These are phyloP conservation scores for Gastrophryne carolinensis DNA, from an alignment of 2,797 vertebrate species.

Conservation along the genomic window DNA sequence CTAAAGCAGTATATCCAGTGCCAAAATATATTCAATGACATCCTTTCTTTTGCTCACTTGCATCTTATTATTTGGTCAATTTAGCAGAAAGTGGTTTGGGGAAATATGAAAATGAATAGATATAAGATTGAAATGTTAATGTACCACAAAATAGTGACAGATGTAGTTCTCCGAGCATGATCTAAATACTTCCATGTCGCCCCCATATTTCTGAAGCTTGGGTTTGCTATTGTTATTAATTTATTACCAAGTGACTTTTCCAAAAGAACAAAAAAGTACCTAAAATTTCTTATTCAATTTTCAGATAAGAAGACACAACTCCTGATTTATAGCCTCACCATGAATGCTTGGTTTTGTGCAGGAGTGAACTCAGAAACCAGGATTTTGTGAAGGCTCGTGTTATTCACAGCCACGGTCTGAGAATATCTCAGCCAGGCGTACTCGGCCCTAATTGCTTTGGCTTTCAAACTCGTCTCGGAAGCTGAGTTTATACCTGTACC, in stretches of 20 bases:
- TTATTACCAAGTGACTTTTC: slow-evolving; percentile 61
- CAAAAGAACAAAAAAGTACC: slow-evolving; percentile 36
- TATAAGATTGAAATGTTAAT: slow-evolving; percentile 76
- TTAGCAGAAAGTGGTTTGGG: slow-evolving; percentile 70
- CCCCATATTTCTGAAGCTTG: slow-evolving; percentile 64
- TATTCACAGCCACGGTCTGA: too few relatives aligned
- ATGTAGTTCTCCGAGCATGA: slow-evolving; percentile 68
- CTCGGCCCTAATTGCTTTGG: too few relatives aligned
- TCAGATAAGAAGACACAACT: too few relatives aligned
- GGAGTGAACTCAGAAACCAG: too few relatives aligned
- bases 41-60: slow-evolving; percentile 67
- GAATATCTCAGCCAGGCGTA: too few relatives aligned
- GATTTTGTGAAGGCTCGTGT: too few relatives aligned
- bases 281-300: too few relatives aligned
- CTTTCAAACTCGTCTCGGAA: too few relatives aligned
- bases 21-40: slow-evolving; percentile 64
- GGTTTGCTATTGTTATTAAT: slow-evolving; percentile 61
- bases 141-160: slow-evolving; percentile 70
- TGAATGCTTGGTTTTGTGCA: too few relatives aligned
- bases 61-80: slow-evolving; percentile 74
- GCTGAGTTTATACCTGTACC: too few relatives aligned
- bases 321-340: too few relatives aligned
- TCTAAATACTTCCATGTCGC: slow-evolving; percentile 68
- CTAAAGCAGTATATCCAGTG: slow-evolving; percentile 63
- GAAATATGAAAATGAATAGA: slow-evolving; percentile 73